Base-by-base conservation (phyloP, 2,113 vertebrate species). In the Pongo pygmaeus region DNA sequence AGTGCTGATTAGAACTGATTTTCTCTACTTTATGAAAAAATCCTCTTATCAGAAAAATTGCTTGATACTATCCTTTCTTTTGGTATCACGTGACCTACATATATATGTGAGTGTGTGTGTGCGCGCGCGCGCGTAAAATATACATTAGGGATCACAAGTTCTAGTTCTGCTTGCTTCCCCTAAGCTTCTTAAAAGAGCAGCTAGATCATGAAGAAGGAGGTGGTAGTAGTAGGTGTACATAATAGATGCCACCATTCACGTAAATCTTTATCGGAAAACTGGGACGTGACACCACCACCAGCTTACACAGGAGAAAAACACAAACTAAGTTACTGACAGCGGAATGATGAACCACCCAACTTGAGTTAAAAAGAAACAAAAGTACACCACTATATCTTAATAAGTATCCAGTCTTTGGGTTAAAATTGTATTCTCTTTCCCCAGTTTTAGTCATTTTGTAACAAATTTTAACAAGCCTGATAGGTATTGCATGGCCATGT, bases 331-430 rank as follows among this genome's bases (percentile, higher is more conserved):
- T 94, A 80, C 5, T 64, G 27, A 78, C 83, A 86, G 52, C 55
- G 64, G 83, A 92, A 96, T 75, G 69, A 93, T 72, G 61, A 95
- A 88, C 77, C 80, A 78, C 27, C 57, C 25, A 87, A 96, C 48
- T 9, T 46, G 57, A 80, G 27, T 74, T 79, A 40, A 84, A 84
- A 91, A 64, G 35, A 89, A 97, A 84, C 38, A 88, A 75, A 92
- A 89, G 25, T 48, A 91, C 55, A 87, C n/a, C 52, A 83, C 52
- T 70, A 52, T 10, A 86, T 95, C 87, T 90, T 69, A 80, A 17
- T 43, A 72, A 84, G 52, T 38, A 43, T 27, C 5, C 10, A 32
- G n/a, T 46, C 46, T 94, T 93, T 92, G 30, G 61, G 35, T 81
- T 92, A 83, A 88, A 86, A 40, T 3, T 59, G 40, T 64, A 67